Evolutionary conservation across 2,113 vertebrate genomes (phyloP).

Genomic region (Calidris pugnax): DNA sequence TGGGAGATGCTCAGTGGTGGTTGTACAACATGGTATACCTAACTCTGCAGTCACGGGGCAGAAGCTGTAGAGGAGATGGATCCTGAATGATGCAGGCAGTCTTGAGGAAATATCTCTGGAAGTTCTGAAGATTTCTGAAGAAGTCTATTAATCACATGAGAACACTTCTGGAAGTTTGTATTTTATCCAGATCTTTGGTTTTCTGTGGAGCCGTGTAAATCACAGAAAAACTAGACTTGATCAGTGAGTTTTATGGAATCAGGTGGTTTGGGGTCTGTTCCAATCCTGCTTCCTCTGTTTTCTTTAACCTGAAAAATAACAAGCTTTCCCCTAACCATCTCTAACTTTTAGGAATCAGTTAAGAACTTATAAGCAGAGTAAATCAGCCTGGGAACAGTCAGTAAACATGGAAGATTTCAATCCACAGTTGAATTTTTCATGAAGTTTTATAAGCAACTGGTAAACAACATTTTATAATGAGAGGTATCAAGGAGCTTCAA

Average conservation of each 20-base stretch:
- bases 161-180: neutral
- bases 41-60: fast-evolving
- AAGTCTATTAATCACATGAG: neutral
- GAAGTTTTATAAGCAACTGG: neutral
- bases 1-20: neutral
- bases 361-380: neutral
- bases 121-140: neutral
- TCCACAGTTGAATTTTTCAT: neutral
- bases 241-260: neutral
- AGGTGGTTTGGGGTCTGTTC: neutral
- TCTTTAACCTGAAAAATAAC: neutral
- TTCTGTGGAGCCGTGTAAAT: neutral
- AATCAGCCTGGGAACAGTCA: neutral
- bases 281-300: neutral
- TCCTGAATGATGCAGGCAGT: neutral
- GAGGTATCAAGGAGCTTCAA: neutral
- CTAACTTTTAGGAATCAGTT: neutral
- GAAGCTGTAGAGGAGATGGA: neutral
- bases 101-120: neutral
- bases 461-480: conserved; percentile 26
- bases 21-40: neutral
- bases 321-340: neutral
- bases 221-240: neutral
- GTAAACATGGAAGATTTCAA: neutral
- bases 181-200: neutral